These are phyloP conservation scores for Amaurobius ferox DNA, from an alignment of 2,888 invertebrate species.

Conservation along the genomic window DNA sequence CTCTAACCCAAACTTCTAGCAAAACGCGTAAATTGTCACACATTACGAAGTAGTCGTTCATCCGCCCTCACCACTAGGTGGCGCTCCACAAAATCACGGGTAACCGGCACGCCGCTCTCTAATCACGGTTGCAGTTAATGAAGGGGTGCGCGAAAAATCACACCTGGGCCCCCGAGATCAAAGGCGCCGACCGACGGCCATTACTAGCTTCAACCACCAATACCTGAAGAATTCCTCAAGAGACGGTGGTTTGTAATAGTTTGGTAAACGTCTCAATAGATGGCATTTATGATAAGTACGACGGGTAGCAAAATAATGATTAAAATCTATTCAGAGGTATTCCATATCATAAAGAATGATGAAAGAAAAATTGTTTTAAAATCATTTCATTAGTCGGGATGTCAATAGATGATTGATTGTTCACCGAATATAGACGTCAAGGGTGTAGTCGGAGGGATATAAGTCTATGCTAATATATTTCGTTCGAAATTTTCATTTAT, in stretches of 20 bases:
- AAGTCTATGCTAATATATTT: too few relatives aligned
- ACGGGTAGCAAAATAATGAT: background rate
- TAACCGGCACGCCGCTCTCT: slow-evolving; percentile 56
- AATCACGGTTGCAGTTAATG: slow-evolving; percentile 69
- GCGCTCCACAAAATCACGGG: slow-evolving; percentile 65
- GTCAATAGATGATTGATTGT: too few relatives aligned
- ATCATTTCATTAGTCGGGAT: too few relatives aligned
- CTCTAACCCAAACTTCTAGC: background rate
- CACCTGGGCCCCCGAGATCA: slow-evolving; percentile 66
- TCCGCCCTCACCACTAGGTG: slow-evolving; percentile 71
- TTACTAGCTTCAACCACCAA: slow-evolving; percentile 31
- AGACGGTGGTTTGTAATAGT: background rate
- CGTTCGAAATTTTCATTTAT: too few relatives aligned
- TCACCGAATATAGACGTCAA: too few relatives aligned
- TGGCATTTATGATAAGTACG: background rate
- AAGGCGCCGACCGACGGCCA: slow-evolving; percentile 57
- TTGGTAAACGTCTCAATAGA: slow-evolving; percentile 1
- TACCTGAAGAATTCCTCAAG: background rate
- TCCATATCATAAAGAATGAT: too few relatives aligned
- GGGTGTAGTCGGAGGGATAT: too few relatives aligned
- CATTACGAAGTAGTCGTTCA: slow-evolving; percentile 70
- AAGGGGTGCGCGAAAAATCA: slow-evolving; percentile 59
- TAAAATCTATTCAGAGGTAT: too few relatives aligned
- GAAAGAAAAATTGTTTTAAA: too few relatives aligned
- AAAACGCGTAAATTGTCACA: slow-evolving; percentile 59